phyloP scores from a whole-genome alignment of 2,888 invertebrate species.

The Coenonympha arcania region DNA sequence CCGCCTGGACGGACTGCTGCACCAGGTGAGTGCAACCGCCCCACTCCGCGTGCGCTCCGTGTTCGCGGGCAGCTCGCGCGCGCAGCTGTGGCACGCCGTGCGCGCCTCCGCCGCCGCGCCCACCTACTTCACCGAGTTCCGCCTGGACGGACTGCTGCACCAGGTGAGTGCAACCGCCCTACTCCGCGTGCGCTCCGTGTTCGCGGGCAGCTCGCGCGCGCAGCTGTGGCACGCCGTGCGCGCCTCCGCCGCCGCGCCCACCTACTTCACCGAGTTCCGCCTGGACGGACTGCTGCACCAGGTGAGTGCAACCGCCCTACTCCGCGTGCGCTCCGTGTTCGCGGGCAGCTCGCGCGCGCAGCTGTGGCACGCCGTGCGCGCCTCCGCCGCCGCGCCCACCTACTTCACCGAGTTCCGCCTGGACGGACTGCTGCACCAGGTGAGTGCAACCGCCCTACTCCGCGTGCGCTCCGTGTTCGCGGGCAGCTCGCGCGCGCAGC shows the following conservation, averaged over 20 bases:
- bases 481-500: constrained; percentile 78
- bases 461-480: constrained; percentile 79
- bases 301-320: too few relatives aligned
- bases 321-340: constrained; percentile 79
- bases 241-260: constrained; percentile 93
- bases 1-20: constrained; percentile 78
- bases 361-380: constrained; percentile 90
- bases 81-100: constrained; percentile 87
- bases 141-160: constrained; percentile 78
- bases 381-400: constrained; percentile 92
- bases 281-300: constrained; percentile 78
- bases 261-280: constrained; percentile 89
- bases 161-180: too few relatives aligned
- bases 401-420: constrained; percentile 89
- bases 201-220: constrained; percentile 80
- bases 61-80: constrained; percentile 80
- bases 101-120: constrained; percentile 94
- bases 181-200: constrained; percentile 78
- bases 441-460: too few relatives aligned
- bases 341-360: constrained; percentile 79
- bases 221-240: constrained; percentile 89
- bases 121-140: constrained; percentile 89
- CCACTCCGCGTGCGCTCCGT: constrained; percentile 78
- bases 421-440: constrained; percentile 76
- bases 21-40: too few relatives aligned